Evolutionary conservation across 1,140 invertebrate genomes (phyloP).

Genomic region (Drosophila ercepeae): DNA sequence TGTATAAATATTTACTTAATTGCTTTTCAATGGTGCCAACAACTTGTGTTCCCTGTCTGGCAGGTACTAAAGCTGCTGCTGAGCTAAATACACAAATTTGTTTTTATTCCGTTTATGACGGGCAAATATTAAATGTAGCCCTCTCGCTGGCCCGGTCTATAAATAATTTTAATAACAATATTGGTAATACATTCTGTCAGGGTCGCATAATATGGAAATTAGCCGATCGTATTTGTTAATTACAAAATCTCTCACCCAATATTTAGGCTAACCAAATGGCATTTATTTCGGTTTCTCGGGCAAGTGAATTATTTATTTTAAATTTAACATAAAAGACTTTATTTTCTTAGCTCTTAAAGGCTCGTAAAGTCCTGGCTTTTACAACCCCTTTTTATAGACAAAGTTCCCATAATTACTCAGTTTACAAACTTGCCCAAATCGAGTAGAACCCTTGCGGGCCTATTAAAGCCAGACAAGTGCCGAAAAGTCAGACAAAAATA

Average conservation of each 20-base stretch:
- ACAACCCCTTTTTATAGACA: not conserved
- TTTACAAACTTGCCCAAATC: conserved; percentile 18
- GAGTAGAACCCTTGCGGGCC: conserved; percentile 3
- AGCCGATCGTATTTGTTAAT: conserved; percentile 19
- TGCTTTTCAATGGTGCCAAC: conserved; percentile 45
- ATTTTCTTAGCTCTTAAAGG: not conserved
- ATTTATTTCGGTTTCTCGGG: conserved; percentile 8
- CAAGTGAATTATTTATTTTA: not conserved
- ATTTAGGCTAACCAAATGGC: conserved; percentile 12
- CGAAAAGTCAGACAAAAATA: not conserved
- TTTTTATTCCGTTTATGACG: conserved; percentile 48
- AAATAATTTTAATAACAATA: conserved; percentile 60
- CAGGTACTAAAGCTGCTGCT: conserved; percentile 43
- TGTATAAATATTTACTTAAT: conserved; percentile 76
- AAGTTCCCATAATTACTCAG: not conserved
- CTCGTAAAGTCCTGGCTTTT: not conserved
- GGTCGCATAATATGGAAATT: conserved; percentile 29
- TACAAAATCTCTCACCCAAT: conserved; percentile 21
- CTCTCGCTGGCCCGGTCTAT: conserved; percentile 22
- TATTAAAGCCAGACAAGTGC: conserved; percentile 9
- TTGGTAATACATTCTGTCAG: conserved; percentile 44
- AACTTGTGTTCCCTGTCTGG: conserved; percentile 33
- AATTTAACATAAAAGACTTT: not conserved
- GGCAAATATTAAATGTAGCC: conserved; percentile 53
- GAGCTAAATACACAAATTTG: conserved; percentile 27